A percentile compares a stretch with the other conserved stretches of the same genome.
Conservation (phyloP, 2,888 invertebrate species). For the Meandrusa payeni region DNA sequence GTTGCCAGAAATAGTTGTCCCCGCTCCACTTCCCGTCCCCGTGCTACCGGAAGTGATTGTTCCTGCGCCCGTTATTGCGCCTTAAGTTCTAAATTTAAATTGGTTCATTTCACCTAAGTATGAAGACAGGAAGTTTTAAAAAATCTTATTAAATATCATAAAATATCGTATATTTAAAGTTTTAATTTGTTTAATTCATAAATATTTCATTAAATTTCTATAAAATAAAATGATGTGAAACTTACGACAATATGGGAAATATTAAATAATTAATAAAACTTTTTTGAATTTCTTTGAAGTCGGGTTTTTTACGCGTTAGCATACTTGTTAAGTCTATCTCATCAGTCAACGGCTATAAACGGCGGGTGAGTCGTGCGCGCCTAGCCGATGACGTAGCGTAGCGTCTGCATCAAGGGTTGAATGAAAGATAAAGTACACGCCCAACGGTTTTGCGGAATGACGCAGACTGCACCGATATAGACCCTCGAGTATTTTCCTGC, state of each 20-base stretch:
- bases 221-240: too few species aligned
- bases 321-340: slow-evolving; percentile 25
- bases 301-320: too few species aligned
- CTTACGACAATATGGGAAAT: too few species aligned
- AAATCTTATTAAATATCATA: too few species aligned
- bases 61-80: slow-evolving; percentile 22
- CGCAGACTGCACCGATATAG: slow-evolving; percentile 22
- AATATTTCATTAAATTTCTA: too few species aligned
- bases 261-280: too few species aligned
- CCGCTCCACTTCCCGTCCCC: slow-evolving; percentile 24
- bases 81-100: slow-evolving; percentile 14
- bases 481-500: slow-evolving; percentile 11
- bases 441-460: slow-evolving; percentile 37
- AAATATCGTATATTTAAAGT: too few species aligned
- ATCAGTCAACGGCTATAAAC: slow-evolving; percentile 37
- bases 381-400: slow-evolving; percentile 47
- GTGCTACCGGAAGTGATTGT: slow-evolving; percentile 21
- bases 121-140: too few species aligned
- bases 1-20: slow-evolving; percentile 22
- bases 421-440: slow-evolving; percentile 44
- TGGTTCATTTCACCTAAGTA: too few species aligned
- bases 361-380: slow-evolving; percentile 49
- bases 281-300: too few species aligned
- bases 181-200: too few species aligned
- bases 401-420: slow-evolving; percentile 46